Evolutionary conservation across 2,797 vertebrate species (phyloP), one percentile per base, ranked within the genome.

Genomic region (Crenichthys baileyi): DNA sequence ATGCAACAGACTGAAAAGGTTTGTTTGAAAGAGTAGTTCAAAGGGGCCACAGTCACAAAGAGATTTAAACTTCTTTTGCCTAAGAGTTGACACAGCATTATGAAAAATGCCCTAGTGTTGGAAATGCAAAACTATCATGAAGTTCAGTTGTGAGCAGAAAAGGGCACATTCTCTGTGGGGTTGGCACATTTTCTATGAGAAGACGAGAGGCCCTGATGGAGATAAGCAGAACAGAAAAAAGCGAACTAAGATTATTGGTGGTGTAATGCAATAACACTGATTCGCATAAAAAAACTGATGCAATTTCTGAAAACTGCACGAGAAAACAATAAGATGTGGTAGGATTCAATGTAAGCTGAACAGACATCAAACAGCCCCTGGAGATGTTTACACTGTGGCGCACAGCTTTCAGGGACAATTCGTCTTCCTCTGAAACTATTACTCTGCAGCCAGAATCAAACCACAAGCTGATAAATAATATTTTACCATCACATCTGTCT

Each of bases 351-450:
- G 79, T 55, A 72, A 89, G 80, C 68, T 79, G 81, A 86, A 75
- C 75, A 85, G 81, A 89, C 86, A 91, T 88, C 86, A 89, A 91
- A 87, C 86, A 83, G 81, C 61, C 84, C 78, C 84, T 50, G 61
- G 75, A 90, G 87, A 86, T 81, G 58, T 78, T 86, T 85, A 89
- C 87, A 82, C 86, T 75, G 89, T 51, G 81, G 86, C 83, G 76
- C 80, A 53, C 70, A 77, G 77, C 77, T 84, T 81, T 84, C 73
- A 31, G 84, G 78, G 86, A 88, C 81, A 82, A 84, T 88, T 80
- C 80, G 79, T 83, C 87, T 87, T 88, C 58, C 55, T 79, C 77
- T 88, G 82, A 80, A 85, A 60, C 84, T 61, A 70, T 84, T 84
- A 79, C 81, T 83, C 87, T 75, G 60, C 44, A 83, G 84, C 78